phyloP scores from a whole-genome alignment of 2,113 vertebrate species.

The Trichechus manatus region DNA sequence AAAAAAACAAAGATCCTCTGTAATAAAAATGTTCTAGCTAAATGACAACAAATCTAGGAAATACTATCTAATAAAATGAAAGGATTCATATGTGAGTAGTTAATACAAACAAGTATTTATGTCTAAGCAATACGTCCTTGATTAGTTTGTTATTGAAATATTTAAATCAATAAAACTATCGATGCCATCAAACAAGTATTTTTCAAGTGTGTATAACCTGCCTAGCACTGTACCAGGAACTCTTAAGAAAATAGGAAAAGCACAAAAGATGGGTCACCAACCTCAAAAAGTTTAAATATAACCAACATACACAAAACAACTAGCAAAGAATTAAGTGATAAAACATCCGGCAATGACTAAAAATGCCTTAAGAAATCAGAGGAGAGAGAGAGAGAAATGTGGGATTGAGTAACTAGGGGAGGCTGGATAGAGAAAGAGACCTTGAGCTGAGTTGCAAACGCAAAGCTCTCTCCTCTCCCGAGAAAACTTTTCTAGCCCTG shows the following conservation, averaged over 20 bases:
- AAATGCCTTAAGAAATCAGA: neutral
- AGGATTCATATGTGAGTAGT: conserved; percentile 45
- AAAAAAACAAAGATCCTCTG: conserved; percentile 18
- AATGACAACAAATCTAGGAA: conserved; percentile 64
- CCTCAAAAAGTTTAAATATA: conserved; percentile 39
- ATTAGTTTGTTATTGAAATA: conserved; percentile 32
- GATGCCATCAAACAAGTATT: conserved; percentile 30
- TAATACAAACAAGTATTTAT: neutral
- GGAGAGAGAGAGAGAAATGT: neutral
- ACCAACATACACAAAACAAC: neutral
- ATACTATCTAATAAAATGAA: conserved; percentile 75
- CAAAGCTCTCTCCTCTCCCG: neutral
- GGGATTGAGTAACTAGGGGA: neutral
- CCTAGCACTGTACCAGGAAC: neutral
- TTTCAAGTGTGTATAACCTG: neutral
- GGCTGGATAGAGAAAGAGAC: neutral
- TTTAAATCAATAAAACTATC: conserved; percentile 56
- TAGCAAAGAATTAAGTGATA: conserved; percentile 7
- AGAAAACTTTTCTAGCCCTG: conserved; percentile 16
- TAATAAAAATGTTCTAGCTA: conserved; percentile 37
- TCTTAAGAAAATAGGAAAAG: conserved; percentile 10
- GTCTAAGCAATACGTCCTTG: neutral
- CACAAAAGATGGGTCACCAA: neutral
- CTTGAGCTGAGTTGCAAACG: neutral
- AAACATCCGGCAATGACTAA: neutral